These are phyloP conservation scores for Cichladusa arquata DNA, from an alignment of 2,113 vertebrate species.

Conservation along the genomic window DNA sequence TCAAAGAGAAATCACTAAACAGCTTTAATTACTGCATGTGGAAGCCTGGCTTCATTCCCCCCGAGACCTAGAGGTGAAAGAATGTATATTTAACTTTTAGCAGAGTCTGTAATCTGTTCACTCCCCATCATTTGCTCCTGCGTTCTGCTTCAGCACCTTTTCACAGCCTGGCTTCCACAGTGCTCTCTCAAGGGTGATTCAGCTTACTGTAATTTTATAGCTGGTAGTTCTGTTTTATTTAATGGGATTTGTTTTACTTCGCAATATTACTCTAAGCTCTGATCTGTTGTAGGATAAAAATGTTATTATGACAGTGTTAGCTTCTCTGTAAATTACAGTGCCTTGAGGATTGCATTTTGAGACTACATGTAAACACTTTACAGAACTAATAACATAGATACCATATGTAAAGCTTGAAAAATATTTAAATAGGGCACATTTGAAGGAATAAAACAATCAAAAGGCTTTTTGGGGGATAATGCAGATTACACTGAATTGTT, in stretches of 20 bases:
- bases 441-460: conserved; percentile 68
- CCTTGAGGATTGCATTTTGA: conserved; percentile 46
- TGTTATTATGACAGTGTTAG: conserved; percentile 55
- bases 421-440: conserved; percentile 57
- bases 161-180: background rate
- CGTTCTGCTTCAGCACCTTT: background rate
- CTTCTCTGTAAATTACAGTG: conserved; percentile 48
- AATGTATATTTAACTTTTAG: background rate
- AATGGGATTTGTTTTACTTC: conserved; percentile 47
- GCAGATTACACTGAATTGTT: conserved; percentile 61
- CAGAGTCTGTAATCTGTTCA: background rate
- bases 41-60: background rate
- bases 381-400: conserved; percentile 56
- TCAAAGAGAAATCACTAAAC: background rate
- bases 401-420: conserved; percentile 32
- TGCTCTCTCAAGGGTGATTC: background rate
- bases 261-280: conserved; percentile 25
- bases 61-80: background rate
- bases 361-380: conserved; percentile 54
- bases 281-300: conserved; percentile 43
- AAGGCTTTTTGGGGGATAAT: conserved; percentile 62
- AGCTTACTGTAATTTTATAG: background rate
- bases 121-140: background rate
- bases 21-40: background rate
- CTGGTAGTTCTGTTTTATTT: conserved; percentile 35